These are phyloP conservation scores for human DNA, from an alignment of 2,113 vertebrate genomes.

Conservation along the genomic window GRCh38 chr18:72155501-72156000, in stretches of 20 bases:
- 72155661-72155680: no score
- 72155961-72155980: background rate
- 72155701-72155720: rapidly evolving
- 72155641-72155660: background rate
- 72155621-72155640: background rate
- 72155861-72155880: background rate
- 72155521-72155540: background rate
- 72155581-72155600: background rate
- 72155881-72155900: background rate
- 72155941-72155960: background rate
- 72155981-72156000: background rate
- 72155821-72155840: background rate
- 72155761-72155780: background rate
- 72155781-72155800: background rate
- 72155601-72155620: background rate
- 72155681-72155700: rapidly evolving
- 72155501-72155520: rapidly evolving
- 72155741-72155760: background rate
- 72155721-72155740: background rate
- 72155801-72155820: no score
- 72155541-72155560: no score
- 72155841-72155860: background rate
- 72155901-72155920: background rate
- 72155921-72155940: background rate
- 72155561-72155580: background rate